Conservation (phyloP, 2,888 invertebrate genomes). For the Drosophila algonquin region DNA sequence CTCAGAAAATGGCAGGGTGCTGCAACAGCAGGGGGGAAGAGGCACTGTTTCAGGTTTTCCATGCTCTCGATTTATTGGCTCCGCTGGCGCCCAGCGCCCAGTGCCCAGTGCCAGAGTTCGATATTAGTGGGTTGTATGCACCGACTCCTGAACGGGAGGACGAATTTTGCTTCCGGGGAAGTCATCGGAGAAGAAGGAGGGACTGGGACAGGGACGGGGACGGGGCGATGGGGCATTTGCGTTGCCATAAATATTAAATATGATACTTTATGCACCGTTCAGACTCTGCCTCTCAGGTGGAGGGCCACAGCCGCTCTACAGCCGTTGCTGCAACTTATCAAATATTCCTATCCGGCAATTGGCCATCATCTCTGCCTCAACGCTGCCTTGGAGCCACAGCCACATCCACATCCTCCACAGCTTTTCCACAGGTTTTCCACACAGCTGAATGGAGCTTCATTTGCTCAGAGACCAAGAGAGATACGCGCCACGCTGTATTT, state of each 20-base stretch:
- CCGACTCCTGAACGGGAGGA: conserved; percentile 28
- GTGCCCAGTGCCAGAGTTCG: conserved; percentile 45
- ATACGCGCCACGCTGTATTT: conserved; percentile 70
- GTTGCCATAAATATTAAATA: conserved; percentile 80
- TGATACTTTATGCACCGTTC: conserved; percentile 72
- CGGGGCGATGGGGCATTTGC: conserved; percentile 41
- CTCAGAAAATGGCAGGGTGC: background rate
- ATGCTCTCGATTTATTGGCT: conserved; percentile 74
- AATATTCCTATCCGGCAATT: conserved; percentile 78
- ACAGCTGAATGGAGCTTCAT: conserved; percentile 76
- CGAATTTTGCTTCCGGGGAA: conserved; percentile 40
- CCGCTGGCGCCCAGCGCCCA: conserved; percentile 26
- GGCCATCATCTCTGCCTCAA: conserved; percentile 60
- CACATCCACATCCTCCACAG: conserved; percentile 62
- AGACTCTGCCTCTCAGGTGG: conserved; percentile 40
- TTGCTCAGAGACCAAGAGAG: conserved; percentile 60
- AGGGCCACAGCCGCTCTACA: conserved; percentile 1
- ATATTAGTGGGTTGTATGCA: conserved; percentile 64
- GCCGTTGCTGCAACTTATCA: conserved; percentile 70
- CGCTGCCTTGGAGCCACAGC: conserved; percentile 57
- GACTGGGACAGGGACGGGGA: conserved; percentile 2
- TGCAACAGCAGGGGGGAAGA: conserved; percentile 4
- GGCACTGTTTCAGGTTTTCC: background rate
- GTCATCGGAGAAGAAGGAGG: conserved; percentile 11
- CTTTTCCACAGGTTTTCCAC: conserved; percentile 65